Base-by-base conservation (phyloP, 2,113 vertebrate genomes). In the Daboia siamensis region DNA sequence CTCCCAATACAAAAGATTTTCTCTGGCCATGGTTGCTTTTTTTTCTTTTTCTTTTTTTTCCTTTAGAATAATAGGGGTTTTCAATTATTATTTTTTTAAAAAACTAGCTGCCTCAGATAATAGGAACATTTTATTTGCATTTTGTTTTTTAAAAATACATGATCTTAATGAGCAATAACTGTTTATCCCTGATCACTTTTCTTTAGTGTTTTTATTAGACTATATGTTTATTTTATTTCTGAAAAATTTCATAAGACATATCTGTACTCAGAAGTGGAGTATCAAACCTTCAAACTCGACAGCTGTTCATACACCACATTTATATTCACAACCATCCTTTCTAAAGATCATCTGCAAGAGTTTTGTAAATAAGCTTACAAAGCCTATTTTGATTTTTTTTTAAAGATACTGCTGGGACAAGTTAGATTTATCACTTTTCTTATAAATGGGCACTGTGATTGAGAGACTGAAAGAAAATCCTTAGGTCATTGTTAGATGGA, bases 1-100 rank as follows among this genome's bases (percentile, higher is more conserved):
- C 10, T 12, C 59, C 59, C 59, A 23, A 86, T 92, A 93, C 93
- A 92, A 92, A 89, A 2, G 11, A 24, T 93, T 92, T n/a, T 59
- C 64, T 85, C 3, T 84, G 0, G 0, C 1, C 48, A 56, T 24
- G 85, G 52, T 56, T 6, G 29, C 89, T 90, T 88, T 24, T 91
- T 57, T 2, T 7, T 23, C 6, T 0, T 20, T 56, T 56, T 5
- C 55, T 56, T 56, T 5, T 17, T 56, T 56, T 56, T 5, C 55
- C 55, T 56, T 86, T 55, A 59, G 57, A 52, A 23, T 87, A 87
- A 23, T 55, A 6, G 5, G 44, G 20, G 39, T 69, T 54, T 29
- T 15, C 11, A 9, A 48, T 10, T 86, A 39, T 39, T 39, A 39
- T 86, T 29, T 24, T 56, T 20, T 23, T 12, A 85, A 56, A 5